phyloP scores from a whole-genome alignment of 2,888 invertebrate species.

The Dolichopus griseipennis region DNA sequence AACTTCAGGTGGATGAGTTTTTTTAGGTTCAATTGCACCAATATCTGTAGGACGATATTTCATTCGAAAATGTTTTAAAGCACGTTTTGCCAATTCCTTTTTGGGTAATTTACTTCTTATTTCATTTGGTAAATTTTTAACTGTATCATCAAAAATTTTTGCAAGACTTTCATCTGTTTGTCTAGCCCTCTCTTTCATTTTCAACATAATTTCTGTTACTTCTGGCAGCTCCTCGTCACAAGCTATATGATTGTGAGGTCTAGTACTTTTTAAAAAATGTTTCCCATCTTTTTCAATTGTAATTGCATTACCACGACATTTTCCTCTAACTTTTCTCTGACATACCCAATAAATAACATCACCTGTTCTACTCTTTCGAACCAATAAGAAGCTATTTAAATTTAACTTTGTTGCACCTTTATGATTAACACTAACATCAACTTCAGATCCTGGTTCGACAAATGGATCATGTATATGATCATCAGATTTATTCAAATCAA shows the following conservation, averaged over 20 bases:
- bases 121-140: conserved; percentile 9
- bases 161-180: neutral
- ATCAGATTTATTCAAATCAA: neutral
- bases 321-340: neutral
- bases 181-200: conserved; percentile 8
- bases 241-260: conserved; percentile 8
- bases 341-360: conserved; percentile 6
- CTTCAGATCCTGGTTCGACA: conserved; percentile 11
- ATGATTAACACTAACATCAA: neutral
- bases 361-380: neutral
- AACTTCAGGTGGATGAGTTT: neutral
- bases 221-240: neutral
- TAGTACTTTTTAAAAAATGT: conserved; percentile 8
- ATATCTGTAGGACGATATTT: neutral
- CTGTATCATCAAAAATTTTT: conserved; percentile 3
- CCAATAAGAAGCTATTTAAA: conserved; percentile 7
- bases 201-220: neutral
- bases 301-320: conserved; percentile 5
- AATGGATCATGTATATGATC: conserved; percentile 10
- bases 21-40: neutral
- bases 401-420: conserved; percentile 9
- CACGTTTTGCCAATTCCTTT: neutral
- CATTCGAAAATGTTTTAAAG: neutral
- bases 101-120: neutral
- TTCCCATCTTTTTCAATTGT: conserved; percentile 4